Percentiles rank a stretch among this genome's conserved stretches.
These are phyloP conservation scores for Subanguina moxae DNA, from an alignment of 1,140 invertebrate genomes.

Conservation along the genomic window DNA sequence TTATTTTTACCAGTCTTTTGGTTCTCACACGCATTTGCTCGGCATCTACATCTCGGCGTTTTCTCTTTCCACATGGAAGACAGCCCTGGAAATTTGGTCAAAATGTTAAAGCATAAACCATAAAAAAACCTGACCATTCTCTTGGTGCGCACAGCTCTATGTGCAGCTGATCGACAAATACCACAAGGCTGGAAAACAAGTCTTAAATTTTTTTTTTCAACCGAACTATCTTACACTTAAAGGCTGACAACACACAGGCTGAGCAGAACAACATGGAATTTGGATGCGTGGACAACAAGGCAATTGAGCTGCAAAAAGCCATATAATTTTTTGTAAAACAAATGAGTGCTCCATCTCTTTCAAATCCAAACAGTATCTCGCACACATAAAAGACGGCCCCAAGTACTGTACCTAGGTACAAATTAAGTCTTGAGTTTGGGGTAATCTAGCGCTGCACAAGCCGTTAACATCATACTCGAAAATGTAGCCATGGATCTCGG, in stretches of 20 bases:
- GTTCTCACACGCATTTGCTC: conserved; percentile 17
- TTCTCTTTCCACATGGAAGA: conserved; percentile 28
- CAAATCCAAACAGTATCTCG: no score
- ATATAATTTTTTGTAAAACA: no score
- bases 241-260: conserved; percentile 32
- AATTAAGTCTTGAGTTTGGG: no score
- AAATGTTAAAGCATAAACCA: background rate
- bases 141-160: conserved; percentile 13
- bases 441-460: no score
- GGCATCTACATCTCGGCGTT: conserved; percentile 13
- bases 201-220: background rate
- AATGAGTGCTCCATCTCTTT: no score
- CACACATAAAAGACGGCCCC: no score
- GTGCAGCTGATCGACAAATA: conserved; percentile 22
- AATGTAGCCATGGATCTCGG: no score
- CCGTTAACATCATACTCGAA: no score
- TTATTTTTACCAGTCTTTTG: conserved; percentile 20
- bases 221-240: conserved; percentile 1
- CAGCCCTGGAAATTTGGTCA: conserved; percentile 20
- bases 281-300: conserved; percentile 27
- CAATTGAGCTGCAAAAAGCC: conserved; percentile 25
- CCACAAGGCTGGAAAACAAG: conserved; percentile 13
- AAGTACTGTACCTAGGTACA: no score
- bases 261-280: conserved; percentile 27
- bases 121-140: conserved; percentile 25